phyloP scores from a whole-genome alignment of 1,140 invertebrate species.

The Eciton burchellii region DNA sequence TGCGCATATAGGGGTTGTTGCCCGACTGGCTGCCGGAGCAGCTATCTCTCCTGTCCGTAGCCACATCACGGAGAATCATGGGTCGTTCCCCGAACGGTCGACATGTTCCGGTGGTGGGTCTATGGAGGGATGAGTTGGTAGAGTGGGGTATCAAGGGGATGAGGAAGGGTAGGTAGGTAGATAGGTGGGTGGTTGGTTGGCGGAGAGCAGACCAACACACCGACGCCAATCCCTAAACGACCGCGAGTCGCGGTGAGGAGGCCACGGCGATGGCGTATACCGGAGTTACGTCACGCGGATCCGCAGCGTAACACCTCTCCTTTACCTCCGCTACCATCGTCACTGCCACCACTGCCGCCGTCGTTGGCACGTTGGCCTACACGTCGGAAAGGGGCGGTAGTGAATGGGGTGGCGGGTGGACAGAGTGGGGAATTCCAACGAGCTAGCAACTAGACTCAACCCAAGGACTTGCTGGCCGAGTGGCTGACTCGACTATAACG shows the following conservation, averaged over 20 bases:
- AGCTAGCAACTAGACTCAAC: constrained; percentile 69
- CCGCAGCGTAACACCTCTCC: constrained; percentile 62
- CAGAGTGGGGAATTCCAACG: constrained; percentile 66
- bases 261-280: constrained; percentile 62
- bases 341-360: constrained; percentile 30
- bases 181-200: constrained; percentile 43
- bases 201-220: constrained; percentile 63
- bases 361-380: constrained; percentile 70
- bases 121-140: constrained; percentile 13
- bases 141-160: constrained; percentile 17
- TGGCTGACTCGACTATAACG: constrained; percentile 79
- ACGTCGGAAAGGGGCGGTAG: constrained; percentile 24
- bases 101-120: constrained; percentile 53
- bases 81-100: constrained; percentile 68
- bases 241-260: constrained; percentile 60
- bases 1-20: constrained; percentile 68
- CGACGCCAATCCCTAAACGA: constrained; percentile 63
- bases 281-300: constrained; percentile 67
- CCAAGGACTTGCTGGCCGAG: constrained; percentile 84
- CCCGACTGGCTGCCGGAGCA: constrained; percentile 72
- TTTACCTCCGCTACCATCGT: constrained; percentile 34
- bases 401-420: constrained; percentile 44
- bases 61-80: constrained; percentile 72
- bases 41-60: constrained; percentile 70
- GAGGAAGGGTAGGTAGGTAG: constrained; percentile 22